Evolutionary conservation across 2,888 invertebrate genomes (phyloP).

Genomic region (Macrosiphum euphorbiae): DNA sequence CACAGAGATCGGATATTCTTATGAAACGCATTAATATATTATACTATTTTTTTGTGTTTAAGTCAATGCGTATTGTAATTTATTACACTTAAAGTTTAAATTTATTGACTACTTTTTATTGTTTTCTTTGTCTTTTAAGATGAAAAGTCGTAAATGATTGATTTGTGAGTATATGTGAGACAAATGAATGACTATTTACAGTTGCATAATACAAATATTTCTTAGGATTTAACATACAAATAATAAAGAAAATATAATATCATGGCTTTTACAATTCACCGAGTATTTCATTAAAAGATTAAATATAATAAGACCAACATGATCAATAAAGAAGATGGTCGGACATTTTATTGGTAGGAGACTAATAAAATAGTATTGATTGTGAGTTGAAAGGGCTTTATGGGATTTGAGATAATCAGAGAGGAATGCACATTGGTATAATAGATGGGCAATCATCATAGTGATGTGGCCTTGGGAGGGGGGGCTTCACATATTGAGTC

Average conservation of each 20-base stretch:
- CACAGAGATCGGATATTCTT: not conserved
- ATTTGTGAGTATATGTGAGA: not conserved
- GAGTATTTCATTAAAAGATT: not conserved
- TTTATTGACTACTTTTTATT: not conserved
- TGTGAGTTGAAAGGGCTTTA: not conserved
- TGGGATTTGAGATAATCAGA: not conserved
- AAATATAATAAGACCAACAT: not conserved
- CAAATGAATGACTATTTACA: not conserved
- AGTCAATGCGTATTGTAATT: not conserved
- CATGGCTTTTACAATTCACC: not conserved
- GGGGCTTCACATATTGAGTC: not conserved
- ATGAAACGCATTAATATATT: not conserved
- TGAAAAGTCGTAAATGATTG: not conserved
- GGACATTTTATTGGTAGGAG: not conserved
- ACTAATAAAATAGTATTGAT: slow-evolving; percentile 3
- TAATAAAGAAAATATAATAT: not conserved
- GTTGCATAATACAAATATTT: not conserved
- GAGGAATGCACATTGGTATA: not conserved
- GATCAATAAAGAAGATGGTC: not conserved
- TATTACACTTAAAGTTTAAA: not conserved
- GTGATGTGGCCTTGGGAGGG: not conserved
- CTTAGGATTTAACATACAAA: not conserved
- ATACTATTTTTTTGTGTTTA: not conserved
- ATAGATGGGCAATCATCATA: not conserved
- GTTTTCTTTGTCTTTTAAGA: not conserved